Evolutionary conservation across 2,797 vertebrate genomes (phyloP).

Genomic region (Onychomys arenicola): DNA sequence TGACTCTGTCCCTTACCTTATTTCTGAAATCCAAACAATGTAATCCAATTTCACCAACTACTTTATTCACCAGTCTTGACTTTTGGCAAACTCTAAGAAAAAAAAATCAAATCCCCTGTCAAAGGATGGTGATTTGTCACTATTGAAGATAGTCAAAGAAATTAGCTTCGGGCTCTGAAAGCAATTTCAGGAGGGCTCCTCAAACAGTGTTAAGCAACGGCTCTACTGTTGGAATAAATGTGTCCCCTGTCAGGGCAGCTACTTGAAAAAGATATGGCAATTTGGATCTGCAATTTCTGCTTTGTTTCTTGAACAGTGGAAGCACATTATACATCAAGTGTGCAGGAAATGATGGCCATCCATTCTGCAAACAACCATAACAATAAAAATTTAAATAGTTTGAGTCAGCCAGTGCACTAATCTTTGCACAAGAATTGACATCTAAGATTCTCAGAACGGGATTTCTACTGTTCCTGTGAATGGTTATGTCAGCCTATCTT

Average conservation of each 20-base stretch:
- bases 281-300: slow-evolving; percentile 69
- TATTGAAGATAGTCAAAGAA: slow-evolving; percentile 71
- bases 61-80: slow-evolving; percentile 71
- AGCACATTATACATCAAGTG: slow-evolving; percentile 15
- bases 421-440: slow-evolving; percentile 19
- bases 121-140: slow-evolving; percentile 74
- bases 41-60: slow-evolving; percentile 70
- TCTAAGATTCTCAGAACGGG: not conserved
- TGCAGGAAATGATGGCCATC: slow-evolving; percentile 51
- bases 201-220: slow-evolving; percentile 66
- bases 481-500: not conserved
- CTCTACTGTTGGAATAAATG: slow-evolving; percentile 47
- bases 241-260: slow-evolving; percentile 35
- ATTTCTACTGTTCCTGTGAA: slow-evolving; percentile 2
- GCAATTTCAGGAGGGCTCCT: slow-evolving; percentile 75
- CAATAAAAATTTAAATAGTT: slow-evolving; percentile 25
- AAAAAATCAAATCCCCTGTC: slow-evolving; percentile 74
- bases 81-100: slow-evolving; percentile 70
- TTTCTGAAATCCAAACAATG: slow-evolving; percentile 65
- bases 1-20: slow-evolving; percentile 58
- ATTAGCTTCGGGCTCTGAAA: slow-evolving; percentile 79
- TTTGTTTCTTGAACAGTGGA: slow-evolving; percentile 68
- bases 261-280: slow-evolving; percentile 58
- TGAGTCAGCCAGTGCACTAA: not conserved
- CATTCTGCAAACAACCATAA: not conserved